Evolutionary conservation across 1,140 invertebrate genomes (phyloP).

Genomic region (Drosophila nebulosa): DNA sequence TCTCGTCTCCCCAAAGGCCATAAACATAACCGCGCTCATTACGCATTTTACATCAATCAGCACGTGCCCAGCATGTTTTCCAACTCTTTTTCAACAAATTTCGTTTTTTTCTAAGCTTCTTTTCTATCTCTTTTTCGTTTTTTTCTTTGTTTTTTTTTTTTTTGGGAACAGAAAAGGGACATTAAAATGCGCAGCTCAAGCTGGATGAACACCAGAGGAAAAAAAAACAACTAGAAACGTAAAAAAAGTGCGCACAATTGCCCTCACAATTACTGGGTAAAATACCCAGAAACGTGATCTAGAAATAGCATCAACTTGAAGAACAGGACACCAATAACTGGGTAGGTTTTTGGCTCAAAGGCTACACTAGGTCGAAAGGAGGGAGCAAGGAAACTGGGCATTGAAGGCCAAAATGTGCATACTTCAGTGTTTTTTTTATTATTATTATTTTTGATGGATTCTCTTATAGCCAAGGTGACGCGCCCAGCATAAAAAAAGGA

Average conservation of each 20-base stretch:
- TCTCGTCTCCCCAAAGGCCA: constrained; percentile 11
- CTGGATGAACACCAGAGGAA: constrained; percentile 2
- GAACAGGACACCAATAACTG: background rate
- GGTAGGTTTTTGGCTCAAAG: background rate
- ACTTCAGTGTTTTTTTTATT: background rate
- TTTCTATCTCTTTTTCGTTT: constrained; percentile 21
- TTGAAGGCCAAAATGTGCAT: constrained; percentile 19
- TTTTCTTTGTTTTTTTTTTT: constrained; percentile 5
- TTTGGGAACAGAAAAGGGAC: constrained; percentile 13
- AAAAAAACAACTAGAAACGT: background rate
- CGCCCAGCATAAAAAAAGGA: constrained; percentile 8
- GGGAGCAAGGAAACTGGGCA: constrained; percentile 5
- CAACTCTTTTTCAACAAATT: constrained; percentile 44
- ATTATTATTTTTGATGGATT: background rate
- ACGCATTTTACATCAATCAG: constrained; percentile 77
- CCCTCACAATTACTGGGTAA: constrained; percentile 54
- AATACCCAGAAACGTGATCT: constrained; percentile 46
- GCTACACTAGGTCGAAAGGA: background rate
- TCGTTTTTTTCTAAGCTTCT: constrained; percentile 29
- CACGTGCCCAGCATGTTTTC: constrained; percentile 72
- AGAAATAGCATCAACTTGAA: constrained; percentile 12
- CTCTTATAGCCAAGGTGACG: constrained; percentile 28
- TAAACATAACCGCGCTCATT: constrained; percentile 70
- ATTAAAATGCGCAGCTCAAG: constrained; percentile 59
- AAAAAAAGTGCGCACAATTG: constrained; percentile 62